Conservation (phyloP, 2,888 invertebrate genomes). For the Lasioglossum zephyrum region DNA sequence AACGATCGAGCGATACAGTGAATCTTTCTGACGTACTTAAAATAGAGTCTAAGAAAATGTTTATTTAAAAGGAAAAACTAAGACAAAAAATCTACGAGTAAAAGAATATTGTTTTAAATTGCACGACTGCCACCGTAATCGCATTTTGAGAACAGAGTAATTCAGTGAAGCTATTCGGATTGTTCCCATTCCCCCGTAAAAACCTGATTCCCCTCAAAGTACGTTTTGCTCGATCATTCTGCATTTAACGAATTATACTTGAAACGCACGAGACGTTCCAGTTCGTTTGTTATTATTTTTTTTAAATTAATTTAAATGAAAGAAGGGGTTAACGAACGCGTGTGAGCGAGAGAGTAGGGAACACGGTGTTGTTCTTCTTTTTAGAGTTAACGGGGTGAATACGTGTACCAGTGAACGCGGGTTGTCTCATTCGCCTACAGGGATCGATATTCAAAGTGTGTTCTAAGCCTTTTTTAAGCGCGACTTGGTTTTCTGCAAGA, state of each 20-base stretch:
- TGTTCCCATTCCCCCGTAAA: background rate
- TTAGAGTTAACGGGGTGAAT: conserved; percentile 64
- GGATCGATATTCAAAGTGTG: conserved; percentile 76
- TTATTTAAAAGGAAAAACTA: conserved; percentile 6
- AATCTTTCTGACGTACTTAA: conserved; percentile 46
- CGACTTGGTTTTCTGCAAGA: conserved; percentile 66
- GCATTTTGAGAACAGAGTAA: conserved; percentile 14
- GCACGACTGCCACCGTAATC: conserved; percentile 14
- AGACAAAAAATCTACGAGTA: background rate
- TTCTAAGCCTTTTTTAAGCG: conserved; percentile 75
- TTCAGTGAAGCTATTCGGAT: background rate
- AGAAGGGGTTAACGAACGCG: conserved; percentile 34
- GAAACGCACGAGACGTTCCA: conserved; percentile 65
- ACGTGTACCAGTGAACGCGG: conserved; percentile 60
- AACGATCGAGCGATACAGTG: conserved; percentile 44
- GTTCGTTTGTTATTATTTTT: conserved; percentile 11
- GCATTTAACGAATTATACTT: conserved; percentile 26
- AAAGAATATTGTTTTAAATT: conserved; percentile 28
- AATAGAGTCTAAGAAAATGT: conserved; percentile 41
- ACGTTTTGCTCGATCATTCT: conserved; percentile 52
- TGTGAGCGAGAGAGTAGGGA: conserved; percentile 56
- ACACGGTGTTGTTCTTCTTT: conserved; percentile 65
- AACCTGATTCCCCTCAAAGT: background rate
- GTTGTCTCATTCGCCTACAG: conserved; percentile 72
- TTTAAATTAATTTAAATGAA: conserved; percentile 43